Conservation (phyloP, 1,140 invertebrate species). For the Magallana ariakensis region DNA sequence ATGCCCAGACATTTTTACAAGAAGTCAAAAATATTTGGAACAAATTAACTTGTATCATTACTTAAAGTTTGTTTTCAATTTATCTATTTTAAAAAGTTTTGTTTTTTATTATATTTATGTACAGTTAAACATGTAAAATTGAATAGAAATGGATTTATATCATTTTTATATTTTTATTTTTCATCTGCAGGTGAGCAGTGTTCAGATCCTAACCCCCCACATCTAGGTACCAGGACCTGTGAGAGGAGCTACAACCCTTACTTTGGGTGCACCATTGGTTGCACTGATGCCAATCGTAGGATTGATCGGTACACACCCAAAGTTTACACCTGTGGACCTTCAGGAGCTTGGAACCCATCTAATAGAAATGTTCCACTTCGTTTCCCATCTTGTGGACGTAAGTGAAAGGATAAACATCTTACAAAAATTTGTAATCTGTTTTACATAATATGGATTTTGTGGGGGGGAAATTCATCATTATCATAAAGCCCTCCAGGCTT, state of each 20-base stretch:
- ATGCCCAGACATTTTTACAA: too few species aligned
- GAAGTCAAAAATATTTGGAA: too few species aligned
- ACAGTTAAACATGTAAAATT: too few species aligned
- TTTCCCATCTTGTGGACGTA: constrained; percentile 74
- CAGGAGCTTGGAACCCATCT: constrained; percentile 61
- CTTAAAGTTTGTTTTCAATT: too few species aligned
- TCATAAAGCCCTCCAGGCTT: too few species aligned
- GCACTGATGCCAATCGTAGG: constrained; percentile 26
- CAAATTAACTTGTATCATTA: too few species aligned
- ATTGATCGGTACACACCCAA: constrained; percentile 59
- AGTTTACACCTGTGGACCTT: constrained; percentile 70
- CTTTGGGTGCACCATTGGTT: constrained; percentile 54
- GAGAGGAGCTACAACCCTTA: constrained; percentile 41
- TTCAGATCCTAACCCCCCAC: constrained; percentile 49
- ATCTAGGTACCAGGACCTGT: constrained; percentile 59
- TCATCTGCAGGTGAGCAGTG: constrained; percentile 58
- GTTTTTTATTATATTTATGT: too few species aligned
- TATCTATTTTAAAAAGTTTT: too few species aligned
- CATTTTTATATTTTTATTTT: too few species aligned
- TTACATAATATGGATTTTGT: background rate
- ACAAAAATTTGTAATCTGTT: background rate
- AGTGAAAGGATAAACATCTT: constrained; percentile 29
- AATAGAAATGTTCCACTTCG: constrained; percentile 49
- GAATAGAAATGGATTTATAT: too few species aligned
- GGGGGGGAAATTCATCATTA: too few species aligned